Base-by-base conservation (phyloP, 2,797 vertebrate genomes). In the Pelobates cultripes region DNA sequence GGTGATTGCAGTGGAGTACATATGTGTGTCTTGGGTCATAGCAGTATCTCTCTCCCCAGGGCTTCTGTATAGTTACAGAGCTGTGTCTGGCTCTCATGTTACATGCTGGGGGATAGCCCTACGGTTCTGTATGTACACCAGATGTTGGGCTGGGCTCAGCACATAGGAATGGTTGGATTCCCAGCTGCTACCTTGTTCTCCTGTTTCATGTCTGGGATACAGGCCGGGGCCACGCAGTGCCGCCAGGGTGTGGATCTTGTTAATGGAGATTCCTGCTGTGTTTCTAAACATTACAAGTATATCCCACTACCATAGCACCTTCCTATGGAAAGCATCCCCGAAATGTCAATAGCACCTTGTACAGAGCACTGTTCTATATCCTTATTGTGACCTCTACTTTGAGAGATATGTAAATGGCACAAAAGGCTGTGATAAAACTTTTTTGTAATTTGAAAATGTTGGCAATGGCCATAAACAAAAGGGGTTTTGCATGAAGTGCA, bases 121-220 rank as follows among this genome's bases (percentile, higher is more conserved):
- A 44, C 45, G 68, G 9, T 14, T 28, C 64, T 75, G 55, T 63
- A 40, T 75, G 66, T 64, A 17, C 67, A 79, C 72, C 82, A 84
- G 82, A 84, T 84, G 82, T 79, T 78, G 71, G 43, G 77, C 68
- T 79, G 69, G 77, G 72, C 57, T 71, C 67, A 3, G 28, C 9
- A 64, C 73, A 66, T 67, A 60, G 45, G 61, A 79, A 84, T 79
- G 77, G 73, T 57, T 84, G 82, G 72, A 84, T 84, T 84, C 82
- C 82, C 82, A 84, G 82, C 82, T 84, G 82, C 61, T 79, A 70
- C 82, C 82, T 79, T 78, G 40, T 74, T 75, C 81, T 84, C 82
- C 73, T 71, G 73, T 84, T 84, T 84, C 72, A 43, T 44, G 7
- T 70, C 71, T 83, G 70, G 81, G 63, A 81, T 64, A 83, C 43